phyloP scores from a whole-genome alignment of 2,888 invertebrate species.

The Steinernema carpocapsae region DNA sequence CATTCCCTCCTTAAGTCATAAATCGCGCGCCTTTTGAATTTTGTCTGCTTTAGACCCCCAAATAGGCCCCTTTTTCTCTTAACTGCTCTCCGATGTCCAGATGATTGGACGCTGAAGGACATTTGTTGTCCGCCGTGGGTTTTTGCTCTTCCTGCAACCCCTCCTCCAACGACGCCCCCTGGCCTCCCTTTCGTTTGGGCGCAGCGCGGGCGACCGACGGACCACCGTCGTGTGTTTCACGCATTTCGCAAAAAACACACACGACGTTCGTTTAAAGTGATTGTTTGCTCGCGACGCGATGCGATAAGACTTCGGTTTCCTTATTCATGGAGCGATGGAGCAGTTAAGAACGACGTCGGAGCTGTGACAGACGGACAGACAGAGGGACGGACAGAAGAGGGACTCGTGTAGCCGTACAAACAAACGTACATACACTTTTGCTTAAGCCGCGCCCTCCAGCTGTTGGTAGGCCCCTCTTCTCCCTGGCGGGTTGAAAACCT shows the following conservation, averaged over 20 bases:
- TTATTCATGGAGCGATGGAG: slow-evolving; percentile 20
- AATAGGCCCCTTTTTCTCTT: too few species aligned
- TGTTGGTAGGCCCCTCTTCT: neutral
- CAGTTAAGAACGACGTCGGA: neutral
- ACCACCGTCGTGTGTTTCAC: slow-evolving; percentile 35
- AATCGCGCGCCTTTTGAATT: too few species aligned
- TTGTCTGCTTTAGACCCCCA: too few species aligned
- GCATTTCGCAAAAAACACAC: slow-evolving; percentile 35
- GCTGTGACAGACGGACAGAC: neutral
- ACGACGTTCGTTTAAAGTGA: slow-evolving; percentile 35
- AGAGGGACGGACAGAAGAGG: neutral
- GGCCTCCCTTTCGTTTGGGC: neutral
- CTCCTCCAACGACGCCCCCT: too few species aligned
- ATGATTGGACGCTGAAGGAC: slow-evolving; percentile 20
- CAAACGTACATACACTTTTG: too few species aligned
- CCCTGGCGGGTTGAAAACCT: neutral
- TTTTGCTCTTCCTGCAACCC: neutral
- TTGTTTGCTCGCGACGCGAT: slow-evolving; percentile 35
- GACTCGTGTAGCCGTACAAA: neutral
- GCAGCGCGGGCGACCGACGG: neutral
- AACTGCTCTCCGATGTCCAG: neutral
- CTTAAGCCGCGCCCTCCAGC: too few species aligned
- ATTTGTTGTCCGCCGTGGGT: slow-evolving; percentile 5
- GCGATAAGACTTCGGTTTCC: slow-evolving; percentile 35
- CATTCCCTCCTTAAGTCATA: too few species aligned